phyloP scores from a whole-genome alignment of 2,888 invertebrate species.

The Stenurella melanura region DNA sequence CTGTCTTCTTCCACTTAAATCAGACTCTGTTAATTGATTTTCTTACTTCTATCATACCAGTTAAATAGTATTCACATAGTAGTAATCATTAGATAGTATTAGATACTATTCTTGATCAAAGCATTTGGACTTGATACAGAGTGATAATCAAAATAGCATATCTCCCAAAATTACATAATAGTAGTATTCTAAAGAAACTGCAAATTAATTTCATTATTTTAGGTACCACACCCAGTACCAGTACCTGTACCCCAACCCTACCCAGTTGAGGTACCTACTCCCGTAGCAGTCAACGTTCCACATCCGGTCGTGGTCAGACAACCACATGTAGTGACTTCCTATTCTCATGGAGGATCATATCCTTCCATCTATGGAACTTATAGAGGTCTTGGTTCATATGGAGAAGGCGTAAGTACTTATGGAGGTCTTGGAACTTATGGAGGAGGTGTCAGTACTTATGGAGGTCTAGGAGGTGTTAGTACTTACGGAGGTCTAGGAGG shows the following conservation, averaged over 20 bases:
- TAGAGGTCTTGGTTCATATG: not conserved
- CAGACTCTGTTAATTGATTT: no score
- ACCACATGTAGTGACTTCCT: conserved; percentile 41
- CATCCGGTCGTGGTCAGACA: conserved; percentile 54
- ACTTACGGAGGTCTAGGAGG: not conserved
- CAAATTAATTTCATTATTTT: not conserved
- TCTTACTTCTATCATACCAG: no score
- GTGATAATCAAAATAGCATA: no score
- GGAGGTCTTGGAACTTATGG: conserved; percentile 8
- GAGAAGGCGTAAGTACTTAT: not conserved
- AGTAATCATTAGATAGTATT: no score
- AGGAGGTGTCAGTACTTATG: not conserved
- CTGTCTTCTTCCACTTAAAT: no score
- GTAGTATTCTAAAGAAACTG: no score
- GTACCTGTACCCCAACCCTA: conserved; percentile 60
- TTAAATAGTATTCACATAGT: no score
- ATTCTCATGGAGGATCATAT: not conserved
- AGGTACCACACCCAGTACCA: conserved; percentile 57
- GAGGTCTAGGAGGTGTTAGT: not conserved
- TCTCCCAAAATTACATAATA: no score
- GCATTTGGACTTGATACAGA: no score
- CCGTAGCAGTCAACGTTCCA: conserved; percentile 61
- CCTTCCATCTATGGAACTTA: not conserved
- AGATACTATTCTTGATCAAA: no score
- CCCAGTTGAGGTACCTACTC: conserved; percentile 60